These are phyloP conservation scores for Heliconius ismenius DNA, from an alignment of 2,888 invertebrate genomes.

Conservation along the genomic window DNA sequence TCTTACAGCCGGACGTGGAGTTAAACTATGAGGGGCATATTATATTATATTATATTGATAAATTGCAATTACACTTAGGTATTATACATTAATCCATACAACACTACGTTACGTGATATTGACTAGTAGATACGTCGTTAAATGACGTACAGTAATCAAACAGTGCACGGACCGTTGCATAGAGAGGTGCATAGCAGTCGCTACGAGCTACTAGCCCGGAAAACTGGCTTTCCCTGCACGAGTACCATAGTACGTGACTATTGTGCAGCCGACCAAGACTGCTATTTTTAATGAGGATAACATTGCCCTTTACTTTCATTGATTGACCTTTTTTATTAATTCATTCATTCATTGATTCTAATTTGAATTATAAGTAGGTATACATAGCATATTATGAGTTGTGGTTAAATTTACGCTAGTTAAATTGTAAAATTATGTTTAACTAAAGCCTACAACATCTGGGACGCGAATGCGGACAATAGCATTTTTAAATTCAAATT, in stretches of 20 bases:
- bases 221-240: slow-evolving; percentile 71
- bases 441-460: background rate
- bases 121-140: slow-evolving; percentile 11
- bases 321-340: background rate
- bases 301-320: slow-evolving; percentile 20
- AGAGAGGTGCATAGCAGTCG: slow-evolving; percentile 65
- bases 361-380: background rate
- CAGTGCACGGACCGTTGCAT: slow-evolving; percentile 62
- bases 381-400: background rate
- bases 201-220: slow-evolving; percentile 71
- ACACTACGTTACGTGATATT: slow-evolving; percentile 12
- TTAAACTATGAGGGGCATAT: no score
- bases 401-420: background rate
- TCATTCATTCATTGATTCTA: no score
- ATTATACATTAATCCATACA: background rate
- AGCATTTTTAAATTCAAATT: slow-evolving; percentile 12
- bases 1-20: no score
- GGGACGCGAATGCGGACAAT: background rate
- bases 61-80: background rate
- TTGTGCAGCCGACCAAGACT: slow-evolving; percentile 47
- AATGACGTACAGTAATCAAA: slow-evolving; percentile 53
- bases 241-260: slow-evolving; percentile 48
- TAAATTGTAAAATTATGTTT: no score
- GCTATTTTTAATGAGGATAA: slow-evolving; percentile 16
- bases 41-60: no score